Conservation (phyloP, 1,140 invertebrate genomes). For the Eriosoma lanigerum region DNA sequence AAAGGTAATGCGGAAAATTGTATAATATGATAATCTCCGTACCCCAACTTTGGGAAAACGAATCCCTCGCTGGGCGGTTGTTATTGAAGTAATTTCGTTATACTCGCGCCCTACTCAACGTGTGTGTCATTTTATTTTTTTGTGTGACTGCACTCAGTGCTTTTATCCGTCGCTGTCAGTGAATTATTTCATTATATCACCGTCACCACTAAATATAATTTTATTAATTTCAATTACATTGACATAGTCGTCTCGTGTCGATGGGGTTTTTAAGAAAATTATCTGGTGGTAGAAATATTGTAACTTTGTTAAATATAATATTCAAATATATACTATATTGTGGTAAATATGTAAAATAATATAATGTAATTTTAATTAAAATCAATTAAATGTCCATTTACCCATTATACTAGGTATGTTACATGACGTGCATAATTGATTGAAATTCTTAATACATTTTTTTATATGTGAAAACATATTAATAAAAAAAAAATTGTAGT, state of each 20-base stretch:
- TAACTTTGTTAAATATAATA: not conserved
- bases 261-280: not conserved
- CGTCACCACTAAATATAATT: constrained; percentile 33
- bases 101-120: constrained; percentile 22
- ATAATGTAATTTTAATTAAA: no score
- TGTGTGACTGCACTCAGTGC: not conserved
- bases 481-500: no score
- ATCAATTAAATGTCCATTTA: no score
- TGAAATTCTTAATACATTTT: no score
- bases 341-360: no score
- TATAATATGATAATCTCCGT: constrained; percentile 26
- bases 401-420: no score
- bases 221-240: constrained; percentile 27
- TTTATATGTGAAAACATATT: no score
- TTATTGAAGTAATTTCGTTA: constrained; percentile 40
- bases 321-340: no score
- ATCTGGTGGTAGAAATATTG: not conserved
- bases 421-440: no score
- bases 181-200: constrained; percentile 34
- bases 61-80: not conserved
- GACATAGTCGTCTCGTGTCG: not conserved
- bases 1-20: not conserved
- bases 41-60: constrained; percentile 5
- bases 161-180: constrained; percentile 33
- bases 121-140: constrained; percentile 45